Evolutionary conservation across 1,140 invertebrate genomes (phyloP), one percentile per base, ranked within the genome.

Genomic region (Daktulosphaira vitifoliae): DNA sequence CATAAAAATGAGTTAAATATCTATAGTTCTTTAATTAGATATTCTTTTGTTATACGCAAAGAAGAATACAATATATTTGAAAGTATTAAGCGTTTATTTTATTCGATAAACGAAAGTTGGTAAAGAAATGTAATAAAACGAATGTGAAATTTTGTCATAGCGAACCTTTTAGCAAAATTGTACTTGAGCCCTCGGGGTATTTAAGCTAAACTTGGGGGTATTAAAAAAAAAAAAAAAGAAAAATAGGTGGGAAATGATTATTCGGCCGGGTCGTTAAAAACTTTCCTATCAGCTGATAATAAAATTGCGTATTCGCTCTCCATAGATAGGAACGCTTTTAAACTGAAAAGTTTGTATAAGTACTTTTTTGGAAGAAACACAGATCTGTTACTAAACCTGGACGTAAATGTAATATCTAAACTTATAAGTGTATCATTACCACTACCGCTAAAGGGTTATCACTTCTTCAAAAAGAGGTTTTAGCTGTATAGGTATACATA

Each of bases 21-120:
- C 29, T 33, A n/a, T n/a, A 33, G 29, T 33, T 33, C 29, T 33
- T 33, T 33, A 33, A 33, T 33, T 33, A 11, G 29, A 33, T 33
- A 5, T 11, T 33, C 5, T 33, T 33, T 33, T 33, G 29, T 33
- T 33, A 33, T 5, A 11, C 5, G 11, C 29, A 33, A n/a, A 11
- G 29, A 33, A 11, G 29, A 33, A 11, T n/a, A n/a, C 29, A 33
- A 33, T 6, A 33, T 33, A 5, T 5, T 33, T 6, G 11, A 11
- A 33, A 33, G 11, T 11, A 11, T 33, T 11, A 33, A 33, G 29
- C 29, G 29, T 33, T 44, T 44, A 46, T 59, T 44, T 48, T 48
- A 62, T 62, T 62, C 56, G 56, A 62, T 62, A 46, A 62, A 62
- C 26, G 9, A 15, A 25, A 48, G 56, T 62, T 62, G 56, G 56